These are phyloP conservation scores for Tauraco erythrolophus DNA, from an alignment of 2,113 vertebrate species.

Conservation along the genomic window DNA sequence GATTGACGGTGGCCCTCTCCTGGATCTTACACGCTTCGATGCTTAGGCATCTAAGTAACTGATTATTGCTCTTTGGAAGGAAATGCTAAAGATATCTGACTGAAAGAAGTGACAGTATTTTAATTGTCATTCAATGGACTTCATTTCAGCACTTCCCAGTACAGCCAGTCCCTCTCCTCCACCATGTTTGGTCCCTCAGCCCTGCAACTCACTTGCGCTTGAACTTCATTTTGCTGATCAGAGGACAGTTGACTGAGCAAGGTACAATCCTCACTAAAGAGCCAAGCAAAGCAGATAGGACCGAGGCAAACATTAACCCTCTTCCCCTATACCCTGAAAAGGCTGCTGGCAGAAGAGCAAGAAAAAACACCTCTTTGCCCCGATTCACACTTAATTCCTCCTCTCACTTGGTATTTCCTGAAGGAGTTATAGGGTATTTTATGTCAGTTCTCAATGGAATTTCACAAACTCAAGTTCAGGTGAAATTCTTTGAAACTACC, in stretches of 20 bases:
- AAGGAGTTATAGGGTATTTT: background rate
- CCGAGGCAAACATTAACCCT: background rate
- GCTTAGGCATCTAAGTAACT: background rate
- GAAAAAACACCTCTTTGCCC: background rate
- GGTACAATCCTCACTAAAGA: background rate
- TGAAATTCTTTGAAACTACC: background rate
- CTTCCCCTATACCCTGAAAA: background rate
- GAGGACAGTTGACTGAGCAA: background rate
- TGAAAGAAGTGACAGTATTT: background rate
- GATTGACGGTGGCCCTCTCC: background rate
- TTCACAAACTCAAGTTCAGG: background rate
- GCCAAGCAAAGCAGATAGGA: background rate
- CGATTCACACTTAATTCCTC: background rate
- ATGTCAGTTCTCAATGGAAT: background rate
- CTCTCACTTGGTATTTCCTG: background rate
- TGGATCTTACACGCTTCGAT: background rate
- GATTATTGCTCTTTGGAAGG: background rate
- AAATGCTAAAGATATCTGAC: background rate
- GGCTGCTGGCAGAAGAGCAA: background rate
- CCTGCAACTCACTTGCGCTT: background rate
- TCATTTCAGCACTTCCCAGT: background rate
- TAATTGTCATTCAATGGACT: background rate
- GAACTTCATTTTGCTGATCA: slow-evolving; percentile 11
- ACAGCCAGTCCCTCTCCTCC: background rate
- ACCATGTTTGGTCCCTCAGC: background rate